A percentile compares a stretch with the other conserved stretches of the same genome.
These are phyloP conservation scores for Eolophus roseicapilla DNA, from an alignment of 2,113 vertebrate species.

Conservation along the genomic window DNA sequence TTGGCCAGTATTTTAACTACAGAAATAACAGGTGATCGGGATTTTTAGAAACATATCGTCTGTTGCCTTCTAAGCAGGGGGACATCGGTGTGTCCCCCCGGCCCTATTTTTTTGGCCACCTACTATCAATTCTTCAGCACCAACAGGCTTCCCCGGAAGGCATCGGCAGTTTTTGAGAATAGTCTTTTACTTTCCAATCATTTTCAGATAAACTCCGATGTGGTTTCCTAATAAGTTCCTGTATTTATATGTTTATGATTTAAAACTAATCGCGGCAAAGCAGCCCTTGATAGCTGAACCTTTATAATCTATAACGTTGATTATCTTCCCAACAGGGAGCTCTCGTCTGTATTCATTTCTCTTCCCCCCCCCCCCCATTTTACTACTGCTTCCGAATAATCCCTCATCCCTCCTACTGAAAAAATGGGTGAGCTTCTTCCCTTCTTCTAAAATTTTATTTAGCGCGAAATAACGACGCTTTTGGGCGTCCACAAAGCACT, in stretches of 20 bases:
- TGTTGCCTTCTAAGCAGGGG: neutral
- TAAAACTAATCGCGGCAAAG: neutral
- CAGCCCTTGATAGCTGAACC: neutral
- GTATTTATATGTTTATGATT: neutral
- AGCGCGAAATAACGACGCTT: neutral
- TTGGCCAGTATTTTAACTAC: neutral
- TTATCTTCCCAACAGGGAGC: neutral
- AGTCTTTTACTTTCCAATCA: neutral
- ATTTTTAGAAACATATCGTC: neutral
- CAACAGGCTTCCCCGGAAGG: neutral
- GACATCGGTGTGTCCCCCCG: neutral
- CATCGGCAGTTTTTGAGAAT: neutral
- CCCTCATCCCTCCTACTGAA: neutral
- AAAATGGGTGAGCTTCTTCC: neutral
- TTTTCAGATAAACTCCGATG: neutral
- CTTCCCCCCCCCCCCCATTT: neutral
- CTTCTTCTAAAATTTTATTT: neutral
- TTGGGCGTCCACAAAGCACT: neutral
- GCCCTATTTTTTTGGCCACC: fast-evolving
- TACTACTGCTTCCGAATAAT: neutral
- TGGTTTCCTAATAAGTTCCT: neutral
- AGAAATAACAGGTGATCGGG: neutral
- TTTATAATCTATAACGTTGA: neutral
- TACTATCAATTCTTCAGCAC: neutral
- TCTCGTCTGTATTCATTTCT: neutral